Base-by-base conservation (phyloP, 2,797 vertebrate genomes). In the Microctenopoma lineatum region DNA sequence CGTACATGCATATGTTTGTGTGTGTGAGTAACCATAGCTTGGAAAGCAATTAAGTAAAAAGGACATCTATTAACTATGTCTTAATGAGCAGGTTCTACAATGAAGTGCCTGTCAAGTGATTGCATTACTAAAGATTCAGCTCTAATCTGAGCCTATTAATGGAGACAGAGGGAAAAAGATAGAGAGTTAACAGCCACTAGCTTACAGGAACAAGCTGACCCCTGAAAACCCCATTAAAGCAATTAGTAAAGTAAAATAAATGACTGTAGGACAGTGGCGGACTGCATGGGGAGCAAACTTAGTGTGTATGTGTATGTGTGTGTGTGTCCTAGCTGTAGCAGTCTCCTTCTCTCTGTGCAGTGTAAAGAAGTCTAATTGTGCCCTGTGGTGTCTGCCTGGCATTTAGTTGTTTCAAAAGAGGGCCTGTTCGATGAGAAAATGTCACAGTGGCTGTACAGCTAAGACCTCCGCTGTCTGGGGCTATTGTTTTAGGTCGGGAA, bases 341-440 rank as follows among this genome's bases (percentile, higher is more conserved):
- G 36, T 32, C 51, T 60, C 41, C 38, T 51, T 21, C 45, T 54
- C 10, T 52, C 47, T 44, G 66, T 71, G 53, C 53, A 71, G 81
- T 74, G 70, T 80, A 91, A 89, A 90, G 70, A 5, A 26, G 65
- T 75, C 73, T 92, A 92, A 92, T 92, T 91, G 83, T 81, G 83
- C 88, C 92, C 91, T 16, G 77, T 87, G 80, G 91, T 90, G 80
- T 84, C 77, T 52, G 59, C 59, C 65, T 93, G 90, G 84, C 90
- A 92, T 93, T 92, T 92, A 70, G 66, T 77, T 77, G 69, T 84
- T 87, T 79, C 26, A 59, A 66, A 78, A 29, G 11, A 27, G 48
- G 67, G 48, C 47, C 53, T 61, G 69, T 86, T 88, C 79, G 42
- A 86, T 85, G 74, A 74, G 75, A 83, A 92, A 92, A 93, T 90